A percentile compares a stretch with the other conserved stretches of the same genome.
phyloP scores from a whole-genome alignment of 2,113 vertebrate species.

The Peromyscus polionotus region DNA sequence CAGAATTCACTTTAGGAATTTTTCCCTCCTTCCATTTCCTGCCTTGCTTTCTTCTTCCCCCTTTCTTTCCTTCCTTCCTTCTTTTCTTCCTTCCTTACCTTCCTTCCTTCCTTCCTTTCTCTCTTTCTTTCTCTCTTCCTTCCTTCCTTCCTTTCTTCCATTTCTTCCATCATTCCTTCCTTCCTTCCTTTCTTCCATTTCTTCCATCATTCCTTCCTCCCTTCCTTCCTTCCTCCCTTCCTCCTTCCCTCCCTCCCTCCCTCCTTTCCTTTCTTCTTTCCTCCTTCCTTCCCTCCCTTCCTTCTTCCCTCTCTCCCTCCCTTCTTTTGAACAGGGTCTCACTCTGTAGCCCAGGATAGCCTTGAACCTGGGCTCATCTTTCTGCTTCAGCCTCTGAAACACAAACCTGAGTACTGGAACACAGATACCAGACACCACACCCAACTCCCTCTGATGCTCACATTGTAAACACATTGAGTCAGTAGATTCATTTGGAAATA shows the following conservation, averaged over 20 bases:
- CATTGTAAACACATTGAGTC: neutral
- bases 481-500: constrained; percentile 7
- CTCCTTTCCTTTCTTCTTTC: neutral
- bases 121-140: neutral
- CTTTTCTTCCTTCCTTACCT: neutral
- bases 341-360: neutral
- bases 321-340: neutral
- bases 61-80: neutral
- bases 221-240: neutral
- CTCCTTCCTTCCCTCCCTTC: neutral
- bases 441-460: neutral
- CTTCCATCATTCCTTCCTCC: no score
- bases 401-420: neutral
- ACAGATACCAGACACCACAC: no score
- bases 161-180: neutral
- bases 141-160: neutral
- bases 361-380: neutral
- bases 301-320: neutral
- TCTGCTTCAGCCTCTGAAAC: no score
- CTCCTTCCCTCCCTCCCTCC: neutral
- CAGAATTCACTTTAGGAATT: neutral
- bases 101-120: neutral
- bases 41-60: neutral
- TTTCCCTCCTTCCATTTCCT: no score
- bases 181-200: neutral